Conservation (phyloP, 2,888 invertebrate genomes). For the Megaustenia siamemsis region DNA sequence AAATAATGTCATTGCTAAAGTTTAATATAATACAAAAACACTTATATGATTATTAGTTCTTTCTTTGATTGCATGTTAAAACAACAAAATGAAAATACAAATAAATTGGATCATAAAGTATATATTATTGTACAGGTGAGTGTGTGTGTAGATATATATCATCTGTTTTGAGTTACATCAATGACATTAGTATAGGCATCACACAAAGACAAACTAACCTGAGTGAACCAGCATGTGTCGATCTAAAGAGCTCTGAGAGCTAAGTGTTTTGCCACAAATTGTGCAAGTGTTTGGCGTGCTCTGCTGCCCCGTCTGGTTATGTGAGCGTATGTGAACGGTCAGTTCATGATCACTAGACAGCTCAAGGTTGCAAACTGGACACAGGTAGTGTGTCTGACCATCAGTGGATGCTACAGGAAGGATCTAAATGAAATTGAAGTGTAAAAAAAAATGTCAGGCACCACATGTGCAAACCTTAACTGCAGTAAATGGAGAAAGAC, state of each 20-base stretch:
- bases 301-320: conserved; percentile 72
- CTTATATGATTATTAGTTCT: no score
- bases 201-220: conserved; percentile 63
- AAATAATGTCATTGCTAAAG: no score
- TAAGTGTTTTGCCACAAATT: conserved; percentile 86
- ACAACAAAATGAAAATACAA: no score
- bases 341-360: conserved; percentile 85
- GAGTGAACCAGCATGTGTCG: conserved; percentile 90
- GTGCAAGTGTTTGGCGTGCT: conserved; percentile 82
- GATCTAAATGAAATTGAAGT: conserved; percentile 68
- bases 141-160: no score
- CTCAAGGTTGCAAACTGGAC: conserved; percentile 85
- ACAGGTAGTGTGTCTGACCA: conserved; percentile 81
- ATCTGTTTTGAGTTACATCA: no score
- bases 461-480: no score
- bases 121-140: no score
- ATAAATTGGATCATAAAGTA: no score
- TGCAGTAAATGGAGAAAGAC: no score
- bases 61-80: no score
- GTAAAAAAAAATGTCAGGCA: background rate
- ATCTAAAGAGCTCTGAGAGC: conserved; percentile 89
- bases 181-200: background rate
- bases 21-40: no score
- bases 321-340: conserved; percentile 85
- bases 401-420: conserved; percentile 71